Base-by-base conservation (phyloP, 1,140 invertebrate species). In the Drosophila melanica region DNA sequence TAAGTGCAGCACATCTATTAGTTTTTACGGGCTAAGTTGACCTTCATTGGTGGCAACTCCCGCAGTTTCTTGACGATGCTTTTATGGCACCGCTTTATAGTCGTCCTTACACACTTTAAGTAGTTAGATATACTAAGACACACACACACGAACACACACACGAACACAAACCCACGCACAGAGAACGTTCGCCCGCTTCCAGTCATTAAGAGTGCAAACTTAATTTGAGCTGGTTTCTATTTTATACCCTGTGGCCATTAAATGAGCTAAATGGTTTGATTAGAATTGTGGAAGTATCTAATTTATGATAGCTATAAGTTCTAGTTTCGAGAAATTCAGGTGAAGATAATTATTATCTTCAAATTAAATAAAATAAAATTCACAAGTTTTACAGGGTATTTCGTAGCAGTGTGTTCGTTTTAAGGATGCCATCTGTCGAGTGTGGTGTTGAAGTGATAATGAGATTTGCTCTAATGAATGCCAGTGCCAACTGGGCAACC, bases 171-270 rank as follows among this genome's bases (percentile, higher is more conserved):
- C 47, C n/a, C 14, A 44, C n/a, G 53, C 30, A 20, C 11, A 50
- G 12, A 33, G 1, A 23, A 23, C 20, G 4, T n/a, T 3, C 39
- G 4, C 37, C 1, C 39, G 8, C 39, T 16, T 10, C 30, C 59
- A 37, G 66, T 77, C 76, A 67, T 79, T 73, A 78, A 63, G 51
- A 41, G 45, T 67, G 75, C 51, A 58, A 78, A 73, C 53, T 73
- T 54, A 76, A 78, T 78, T 68, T 68, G 42, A 71, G 35, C 54
- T 48, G 39, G n/a, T 20, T 35, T 16, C 30, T n/a, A 20, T 18
- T 14, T 48, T 20, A 33, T 64, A 23, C 18, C n/a, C 42, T 48
- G 20, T 18, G 30, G 18, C 12, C 16, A 48, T 10, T 7, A 60
- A 48, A 37, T 33, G 23, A 27, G 39, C 30, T 9, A 27, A 42